Percentiles rank a stretch among this genome's conserved stretches.
phyloP scores from a whole-genome alignment of 2,113 vertebrate genomes.

The Taurulus bubalis region DNA sequence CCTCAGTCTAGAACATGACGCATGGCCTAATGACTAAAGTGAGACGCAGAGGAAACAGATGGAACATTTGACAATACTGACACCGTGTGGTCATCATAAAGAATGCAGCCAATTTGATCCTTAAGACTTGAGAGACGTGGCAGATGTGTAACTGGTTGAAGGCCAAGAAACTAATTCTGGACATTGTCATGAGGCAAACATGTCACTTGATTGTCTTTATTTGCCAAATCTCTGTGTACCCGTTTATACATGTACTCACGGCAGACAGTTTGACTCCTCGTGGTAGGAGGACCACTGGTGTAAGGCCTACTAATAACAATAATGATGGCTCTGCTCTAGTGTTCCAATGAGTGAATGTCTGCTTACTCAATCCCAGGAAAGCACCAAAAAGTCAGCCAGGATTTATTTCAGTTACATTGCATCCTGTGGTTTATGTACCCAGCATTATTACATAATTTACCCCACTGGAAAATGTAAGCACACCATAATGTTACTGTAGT shows the following conservation, averaged over 20 bases:
- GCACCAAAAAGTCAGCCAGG: not conserved
- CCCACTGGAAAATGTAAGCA: too few species aligned
- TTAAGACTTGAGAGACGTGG: not conserved
- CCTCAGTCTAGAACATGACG: not conserved
- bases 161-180: not conserved
- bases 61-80: not conserved
- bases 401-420: not conserved
- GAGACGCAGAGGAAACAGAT: too few species aligned
- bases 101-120: not conserved
- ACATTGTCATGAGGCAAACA: not conserved
- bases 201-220: too few species aligned
- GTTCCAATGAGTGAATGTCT: not conserved
- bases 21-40: not conserved
- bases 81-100: not conserved
- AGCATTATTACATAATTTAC: not conserved
- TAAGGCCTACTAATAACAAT: not conserved
- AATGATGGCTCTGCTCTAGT: not conserved
- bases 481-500: not conserved
- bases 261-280: not conserved
- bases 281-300: not conserved
- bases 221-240: not conserved
- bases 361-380: too few species aligned
- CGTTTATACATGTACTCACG: not conserved
- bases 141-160: not conserved
- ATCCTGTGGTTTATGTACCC: not conserved